Conservation (phyloP, 1,140 invertebrate species). For the Thalassaphorura encarpata region DNA sequence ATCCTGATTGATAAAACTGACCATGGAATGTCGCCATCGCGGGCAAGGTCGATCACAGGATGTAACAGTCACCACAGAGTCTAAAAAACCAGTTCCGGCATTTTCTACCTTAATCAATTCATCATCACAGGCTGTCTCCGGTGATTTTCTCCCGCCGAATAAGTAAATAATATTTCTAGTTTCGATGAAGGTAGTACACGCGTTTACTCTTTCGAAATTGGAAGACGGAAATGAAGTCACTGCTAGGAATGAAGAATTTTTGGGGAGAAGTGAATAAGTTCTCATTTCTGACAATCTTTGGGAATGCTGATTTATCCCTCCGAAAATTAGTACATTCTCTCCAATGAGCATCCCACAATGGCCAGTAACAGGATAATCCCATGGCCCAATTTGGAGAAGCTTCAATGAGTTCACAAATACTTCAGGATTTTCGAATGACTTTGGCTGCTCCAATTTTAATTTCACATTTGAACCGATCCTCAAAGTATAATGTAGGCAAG, state of each 20-base stretch:
- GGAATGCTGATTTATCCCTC: conserved; percentile 22
- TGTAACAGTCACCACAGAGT: neutral
- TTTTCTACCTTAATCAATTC: conserved; percentile 17
- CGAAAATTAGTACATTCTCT: conserved; percentile 16
- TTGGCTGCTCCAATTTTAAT: no score
- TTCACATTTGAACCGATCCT: conserved; percentile 12
- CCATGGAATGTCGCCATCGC: conserved; percentile 24
- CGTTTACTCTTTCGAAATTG: conserved; percentile 15
- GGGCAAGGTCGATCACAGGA: conserved; percentile 2
- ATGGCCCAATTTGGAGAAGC: no score
- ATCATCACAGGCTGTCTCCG: conserved; percentile 16
- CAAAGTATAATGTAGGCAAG: conserved; percentile 30
- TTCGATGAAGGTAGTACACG: conserved; percentile 5
- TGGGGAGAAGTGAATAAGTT: no score
- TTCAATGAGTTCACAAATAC: no score
- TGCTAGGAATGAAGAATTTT: neutral
- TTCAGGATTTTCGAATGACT: no score
- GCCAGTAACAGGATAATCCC: no score
- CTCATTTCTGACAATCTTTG: no score
- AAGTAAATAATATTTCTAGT: conserved; percentile 14
- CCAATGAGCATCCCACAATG: neutral
- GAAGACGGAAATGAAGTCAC: no score
- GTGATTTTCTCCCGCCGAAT: conserved; percentile 28
- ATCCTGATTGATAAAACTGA: conserved; percentile 3
- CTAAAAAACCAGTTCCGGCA: neutral